phyloP scores from a whole-genome alignment of 2,888 invertebrate species.

The Gastrophysa polygoni region DNA sequence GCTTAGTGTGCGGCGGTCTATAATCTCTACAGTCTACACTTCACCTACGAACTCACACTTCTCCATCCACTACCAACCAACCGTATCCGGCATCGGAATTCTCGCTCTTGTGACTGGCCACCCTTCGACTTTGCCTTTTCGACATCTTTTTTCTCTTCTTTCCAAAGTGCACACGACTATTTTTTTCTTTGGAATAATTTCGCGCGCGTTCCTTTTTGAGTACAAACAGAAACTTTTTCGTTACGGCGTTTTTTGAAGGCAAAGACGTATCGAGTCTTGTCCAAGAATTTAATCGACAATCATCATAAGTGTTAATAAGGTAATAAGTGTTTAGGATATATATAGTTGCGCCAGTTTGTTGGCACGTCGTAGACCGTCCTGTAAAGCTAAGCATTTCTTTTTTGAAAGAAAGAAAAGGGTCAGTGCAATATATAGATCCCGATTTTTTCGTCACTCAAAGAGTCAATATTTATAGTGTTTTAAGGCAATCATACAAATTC shows the following conservation, averaged over 20 bases:
- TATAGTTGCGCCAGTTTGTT: constrained; percentile 21
- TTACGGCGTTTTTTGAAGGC: constrained; percentile 53
- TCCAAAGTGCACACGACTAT: constrained; percentile 18
- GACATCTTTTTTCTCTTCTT: constrained; percentile 23
- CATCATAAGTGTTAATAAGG: constrained; percentile 47
- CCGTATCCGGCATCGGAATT: too few relatives aligned
- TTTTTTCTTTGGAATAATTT: too few relatives aligned
- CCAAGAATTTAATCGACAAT: constrained; percentile 59
- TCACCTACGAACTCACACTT: constrained; percentile 51
- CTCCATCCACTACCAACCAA: too few relatives aligned
- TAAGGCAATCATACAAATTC: neutral
- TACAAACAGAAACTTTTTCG: constrained; percentile 52
- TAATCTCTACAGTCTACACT: constrained; percentile 46
- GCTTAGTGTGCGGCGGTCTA: constrained; percentile 66
- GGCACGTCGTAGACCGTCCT: constrained; percentile 31
- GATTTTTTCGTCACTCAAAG: constrained; percentile 44
- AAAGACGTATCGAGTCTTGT: constrained; percentile 54
- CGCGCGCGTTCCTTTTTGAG: constrained; percentile 49
- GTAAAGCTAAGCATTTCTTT: constrained; percentile 7
- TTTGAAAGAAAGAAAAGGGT: constrained; percentile 40
- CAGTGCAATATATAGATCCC: constrained; percentile 47
- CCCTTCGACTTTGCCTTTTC: constrained; percentile 2
- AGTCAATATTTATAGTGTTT: constrained; percentile 49
- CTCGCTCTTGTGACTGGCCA: constrained; percentile 7
- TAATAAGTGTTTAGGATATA: constrained; percentile 36